Evolutionary conservation across 2,113 vertebrate species (phyloP), one percentile per base, ranked within the genome.

Genomic region (Malurus cyaneus): DNA sequence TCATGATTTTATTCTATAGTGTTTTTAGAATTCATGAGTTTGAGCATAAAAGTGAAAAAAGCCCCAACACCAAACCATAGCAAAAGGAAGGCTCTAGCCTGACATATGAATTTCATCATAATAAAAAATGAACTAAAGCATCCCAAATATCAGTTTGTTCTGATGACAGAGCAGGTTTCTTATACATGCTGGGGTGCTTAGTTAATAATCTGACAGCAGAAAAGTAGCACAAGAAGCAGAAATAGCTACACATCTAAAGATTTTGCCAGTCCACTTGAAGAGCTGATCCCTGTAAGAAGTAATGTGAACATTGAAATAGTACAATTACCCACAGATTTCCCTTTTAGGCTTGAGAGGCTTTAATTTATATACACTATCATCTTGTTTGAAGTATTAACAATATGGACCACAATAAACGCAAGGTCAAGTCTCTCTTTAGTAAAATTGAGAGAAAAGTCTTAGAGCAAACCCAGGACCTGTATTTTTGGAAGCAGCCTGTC

Each of bases 31-130:
- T 32, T 66, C 12, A 62, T 66, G n/a, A 56, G 5, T 60, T 86
- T 59, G 25, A 80, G 14, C 8, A 62, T 46, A 64, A 61, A 85
- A 94, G 15, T 28, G 7, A 8, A 56, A 69, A 12, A 6, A 39
- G 2, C 0, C 2, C 18, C 10, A 62, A 29, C 6, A 53, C 3
- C 15, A 71, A 50, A 42, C 6, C 14, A 25, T 28, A 67, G 7
- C 5, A 60, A 46, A 56, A 72, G 12, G 10, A 10, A 66, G 1
- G 2, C 31, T 87, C 9, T 77, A 69, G 28, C 18, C 8, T 59
- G 34, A 47, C 4, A 15, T 28, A n/a, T 10, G 8, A 46, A 11
- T 77, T 88, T 92, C 15, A 73, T 62, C 10, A 32, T 10, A 80
- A 10, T 24, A 77, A 92, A 47, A 77, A 24, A 42, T n/a, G 23